Percentiles rank a stretch among this genome's conserved stretches.
phyloP scores from a whole-genome alignment of 2,797 vertebrate species.

The Manis pentadactyla region DNA sequence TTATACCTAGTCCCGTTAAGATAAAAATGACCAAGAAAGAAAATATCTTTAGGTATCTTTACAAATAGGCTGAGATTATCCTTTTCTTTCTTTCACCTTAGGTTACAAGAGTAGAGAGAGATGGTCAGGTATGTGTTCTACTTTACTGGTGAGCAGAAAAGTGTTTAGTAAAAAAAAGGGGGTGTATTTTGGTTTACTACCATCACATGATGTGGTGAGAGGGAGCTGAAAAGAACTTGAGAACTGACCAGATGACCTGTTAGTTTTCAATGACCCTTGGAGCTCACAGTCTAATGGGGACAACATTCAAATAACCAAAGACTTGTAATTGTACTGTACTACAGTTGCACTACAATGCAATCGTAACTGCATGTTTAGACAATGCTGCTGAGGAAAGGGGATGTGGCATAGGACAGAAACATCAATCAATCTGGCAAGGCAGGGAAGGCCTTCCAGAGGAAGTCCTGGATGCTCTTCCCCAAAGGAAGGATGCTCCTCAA shows the following conservation, averaged over 20 bases:
- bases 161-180: background rate
- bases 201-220: background rate
- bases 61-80: background rate
- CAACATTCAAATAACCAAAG: background rate
- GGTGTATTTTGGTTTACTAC: background rate
- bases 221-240: background rate
- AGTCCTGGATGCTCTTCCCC: background rate
- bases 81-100: background rate
- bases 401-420: background rate
- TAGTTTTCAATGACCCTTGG: background rate
- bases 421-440: background rate
- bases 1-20: background rate
- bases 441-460: background rate
- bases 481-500: background rate
- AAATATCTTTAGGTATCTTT: background rate
- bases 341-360: no score
- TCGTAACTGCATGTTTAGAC: background rate
- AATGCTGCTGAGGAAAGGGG: background rate
- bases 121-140: background rate
- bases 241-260: background rate
- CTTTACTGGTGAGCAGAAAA: background rate
- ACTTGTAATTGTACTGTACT: background rate
- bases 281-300: background rate
- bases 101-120: background rate
- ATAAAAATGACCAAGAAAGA: background rate